A percentile compares a stretch with the other conserved stretches of the same genome.
These are phyloP conservation scores for Venustoraphidia nigricollis DNA, from an alignment of 2,888 invertebrate species.

Conservation along the genomic window DNA sequence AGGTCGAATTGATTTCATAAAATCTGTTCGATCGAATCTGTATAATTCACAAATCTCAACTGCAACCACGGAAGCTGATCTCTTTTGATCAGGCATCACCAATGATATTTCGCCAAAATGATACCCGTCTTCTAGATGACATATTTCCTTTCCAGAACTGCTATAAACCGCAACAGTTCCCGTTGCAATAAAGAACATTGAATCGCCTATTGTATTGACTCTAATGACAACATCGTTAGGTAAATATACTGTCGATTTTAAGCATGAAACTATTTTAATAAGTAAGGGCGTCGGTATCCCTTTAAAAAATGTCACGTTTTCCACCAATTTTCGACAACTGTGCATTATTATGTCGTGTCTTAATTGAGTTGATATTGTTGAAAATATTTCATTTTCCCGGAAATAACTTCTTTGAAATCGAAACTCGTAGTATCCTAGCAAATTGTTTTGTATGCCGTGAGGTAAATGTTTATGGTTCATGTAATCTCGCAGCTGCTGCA, in stretches of 20 bases:
- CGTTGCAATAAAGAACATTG: slow-evolving; percentile 40
- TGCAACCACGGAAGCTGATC: slow-evolving; percentile 26
- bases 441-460: slow-evolving; percentile 31
- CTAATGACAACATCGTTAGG: slow-evolving; percentile 36
- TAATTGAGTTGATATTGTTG: slow-evolving; percentile 34
- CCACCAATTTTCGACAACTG: slow-evolving; percentile 34
- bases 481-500: slow-evolving; percentile 37
- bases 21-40: slow-evolving; percentile 25
- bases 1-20: slow-evolving; percentile 26
- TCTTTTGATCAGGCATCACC: slow-evolving; percentile 21
- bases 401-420: slow-evolving; percentile 40
- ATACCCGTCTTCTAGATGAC: slow-evolving; percentile 39
- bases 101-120: slow-evolving; percentile 34
- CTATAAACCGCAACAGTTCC: slow-evolving; percentile 39
- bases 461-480: slow-evolving; percentile 42
- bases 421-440: slow-evolving; percentile 40
- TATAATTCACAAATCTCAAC: slow-evolving; percentile 28
- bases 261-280: slow-evolving; percentile 31
- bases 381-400: slow-evolving; percentile 35
- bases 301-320: slow-evolving; percentile 36
- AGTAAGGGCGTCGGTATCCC: slow-evolving; percentile 31
- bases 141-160: slow-evolving; percentile 26
- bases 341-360: slow-evolving; percentile 35
- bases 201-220: slow-evolving; percentile 31
- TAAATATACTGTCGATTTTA: slow-evolving; percentile 33